Base-by-base conservation (phyloP, 1,140 invertebrate genomes). In the Drosophila teissieri region DNA sequence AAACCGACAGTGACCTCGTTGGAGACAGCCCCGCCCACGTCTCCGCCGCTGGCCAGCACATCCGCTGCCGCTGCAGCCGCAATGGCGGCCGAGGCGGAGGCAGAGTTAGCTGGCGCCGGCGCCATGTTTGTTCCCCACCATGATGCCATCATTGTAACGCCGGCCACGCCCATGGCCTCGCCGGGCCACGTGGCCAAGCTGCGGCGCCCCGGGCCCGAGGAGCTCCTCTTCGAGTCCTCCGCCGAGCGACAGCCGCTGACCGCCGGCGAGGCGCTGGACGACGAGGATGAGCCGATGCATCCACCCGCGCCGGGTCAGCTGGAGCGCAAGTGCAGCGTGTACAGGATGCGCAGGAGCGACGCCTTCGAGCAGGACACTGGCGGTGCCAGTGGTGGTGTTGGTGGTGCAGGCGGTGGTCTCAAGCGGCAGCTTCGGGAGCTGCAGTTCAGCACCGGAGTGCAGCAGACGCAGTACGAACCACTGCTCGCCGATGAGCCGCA, bases 61-160 rank as follows among this genome's bases (percentile, higher is more conserved):
- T 83, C 84, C 37, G 80, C 80, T 24, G 80, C 77, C 22, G 80
- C 79, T 11, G 80, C 80, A 19, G 81, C 65, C 42, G 61, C 67
- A 3, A 31, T 62, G 44, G 70, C 73, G 37, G 83, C 67, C 19
- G 81, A 65, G 44, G 51, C 67, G 52, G 64, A 91, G 37, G 64
- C 52, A 46, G 49, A 91, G 73, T 64, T 80, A 37, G 61, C 64
- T 53, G 78, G 77, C 62, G 85, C 77, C 48, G 62, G 65, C 45
- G 64, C 68, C 54, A 80, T 91, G 62, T 76, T 78, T 73, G 60
- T 78, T 55, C 70, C 81, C 55, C 81, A 78, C 49, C 91, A 90
- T 73, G 92, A 92, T 82, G 62, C 89, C 69, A 92, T 92, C 68
- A 92, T 92, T 82, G 79, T 92, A 70, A 92, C 91, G 68, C 92